Evolutionary conservation across 2,113 vertebrate species (phyloP), one percentile per base, ranked within the genome.

Genomic region (Pelecanoides urinatrix): DNA sequence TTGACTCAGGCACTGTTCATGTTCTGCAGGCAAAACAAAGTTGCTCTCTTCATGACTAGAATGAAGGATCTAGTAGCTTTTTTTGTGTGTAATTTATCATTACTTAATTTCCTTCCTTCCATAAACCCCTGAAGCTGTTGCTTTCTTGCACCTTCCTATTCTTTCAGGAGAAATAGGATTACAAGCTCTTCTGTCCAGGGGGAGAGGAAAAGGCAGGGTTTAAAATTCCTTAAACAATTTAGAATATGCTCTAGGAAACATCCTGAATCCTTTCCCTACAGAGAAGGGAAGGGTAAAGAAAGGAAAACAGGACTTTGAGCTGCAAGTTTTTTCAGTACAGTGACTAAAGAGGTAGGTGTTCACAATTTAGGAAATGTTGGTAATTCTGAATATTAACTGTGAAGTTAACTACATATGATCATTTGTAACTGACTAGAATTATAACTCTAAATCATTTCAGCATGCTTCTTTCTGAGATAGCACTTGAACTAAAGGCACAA

Each of bases 1-100:
- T 94, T 96, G 98, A 97, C 88, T 98, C 98, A 97, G 95, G 59
- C 71, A 40, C 76, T 49, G 76, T 78, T 95, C 91, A 23, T 73
- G 21, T 90, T 90, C 74, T 73, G 55, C 58, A 87, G 26, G 82
- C 84, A 94, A 72, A 95, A 67, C 44, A 76, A 75, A 38, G 55
- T 89, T 76, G 49, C 38, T 92, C 56, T 79, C 65, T 94, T 82
- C 7, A 7, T 11, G 3, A 63, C 63, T 81, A 47, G 79, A 89
- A 80, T 84, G 52, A 95, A 93, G 68, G 36, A 58, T 87, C 84
- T 13, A n/a, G 52, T 76, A 70, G 70, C 73, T 47, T 63, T 70
- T 66, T 12, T 83, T 79, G 8, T 81, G 27, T 83, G 42, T 38
- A 63, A 77, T 49, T 93, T 88, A 75, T 93, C 47, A 36, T 67